These are phyloP conservation scores for Dipodomys merriami DNA, from an alignment of 2,113 vertebrate genomes.

Conservation along the genomic window DNA sequence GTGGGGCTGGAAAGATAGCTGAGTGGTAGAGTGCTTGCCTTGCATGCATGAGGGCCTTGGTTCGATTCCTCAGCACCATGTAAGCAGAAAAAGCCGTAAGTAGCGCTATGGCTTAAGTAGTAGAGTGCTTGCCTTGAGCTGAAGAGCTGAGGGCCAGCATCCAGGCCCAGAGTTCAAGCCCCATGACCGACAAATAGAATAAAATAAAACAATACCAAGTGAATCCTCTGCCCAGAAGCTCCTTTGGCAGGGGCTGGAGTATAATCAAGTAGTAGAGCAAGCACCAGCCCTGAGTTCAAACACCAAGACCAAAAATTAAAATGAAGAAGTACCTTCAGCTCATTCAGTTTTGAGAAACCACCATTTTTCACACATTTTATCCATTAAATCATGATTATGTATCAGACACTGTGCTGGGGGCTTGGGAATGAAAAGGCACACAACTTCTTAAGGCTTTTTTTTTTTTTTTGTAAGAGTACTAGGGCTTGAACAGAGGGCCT, in stretches of 20 bases:
- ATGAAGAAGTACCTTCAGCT: not conserved
- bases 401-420: not conserved
- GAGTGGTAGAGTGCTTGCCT: no score
- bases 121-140: no score
- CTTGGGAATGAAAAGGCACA: not conserved
- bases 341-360: slow-evolving; percentile 9
- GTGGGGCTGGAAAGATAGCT: not conserved
- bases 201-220: not conserved
- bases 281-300: not conserved
- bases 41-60: no score
- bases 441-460: not conserved
- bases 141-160: no score
- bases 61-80: no score
- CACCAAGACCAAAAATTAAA: not conserved
- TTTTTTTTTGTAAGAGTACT: no score
- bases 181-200: no score
- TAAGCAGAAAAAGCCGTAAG: no score
- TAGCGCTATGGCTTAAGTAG: no score
- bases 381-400: not conserved
- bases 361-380: not conserved
- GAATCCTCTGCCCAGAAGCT: not conserved
- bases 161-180: no score
- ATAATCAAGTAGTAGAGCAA: not conserved
- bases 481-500: no score
- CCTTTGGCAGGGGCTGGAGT: not conserved